phyloP scores from a whole-genome alignment of 1,140 invertebrate species.

The Platyura marginata region DNA sequence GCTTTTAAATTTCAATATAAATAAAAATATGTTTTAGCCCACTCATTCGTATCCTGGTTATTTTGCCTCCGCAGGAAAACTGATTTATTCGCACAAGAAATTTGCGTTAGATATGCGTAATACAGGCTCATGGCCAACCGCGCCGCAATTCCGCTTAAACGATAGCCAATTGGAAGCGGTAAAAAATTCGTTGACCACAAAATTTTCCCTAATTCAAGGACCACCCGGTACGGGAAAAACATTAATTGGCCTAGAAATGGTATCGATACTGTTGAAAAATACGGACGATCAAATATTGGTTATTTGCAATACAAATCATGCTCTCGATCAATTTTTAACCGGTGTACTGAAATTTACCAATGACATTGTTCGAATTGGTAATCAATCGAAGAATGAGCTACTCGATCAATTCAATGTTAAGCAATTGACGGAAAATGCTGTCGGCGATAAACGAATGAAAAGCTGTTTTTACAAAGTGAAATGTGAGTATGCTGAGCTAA shows the following conservation, averaged over 20 bases:
- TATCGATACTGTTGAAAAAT: conserved; percentile 36
- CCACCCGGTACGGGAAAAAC: conserved; percentile 71
- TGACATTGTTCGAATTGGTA: conserved; percentile 51
- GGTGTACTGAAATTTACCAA: conserved; percentile 35
- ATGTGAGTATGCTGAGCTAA: conserved; percentile 15
- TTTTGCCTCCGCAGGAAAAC: neutral
- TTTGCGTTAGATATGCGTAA: neutral
- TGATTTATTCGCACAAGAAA: neutral
- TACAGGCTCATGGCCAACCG: conserved; percentile 21
- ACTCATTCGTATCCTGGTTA: no score
- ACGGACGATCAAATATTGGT: conserved; percentile 42
- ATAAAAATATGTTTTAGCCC: no score
- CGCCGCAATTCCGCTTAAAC: conserved; percentile 29
- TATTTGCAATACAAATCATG: conserved; percentile 75
- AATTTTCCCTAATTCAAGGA: conserved; percentile 59
- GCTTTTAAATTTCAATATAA: no score
- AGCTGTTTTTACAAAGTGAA: conserved; percentile 14
- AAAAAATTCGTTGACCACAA: conserved; percentile 33
- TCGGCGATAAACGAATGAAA: conserved; percentile 9
- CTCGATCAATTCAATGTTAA: conserved; percentile 30
- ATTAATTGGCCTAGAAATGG: conserved; percentile 47
- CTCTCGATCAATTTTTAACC: conserved; percentile 76
- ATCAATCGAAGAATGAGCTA: conserved; percentile 39
- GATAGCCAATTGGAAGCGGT: conserved; percentile 37
- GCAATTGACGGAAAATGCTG: conserved; percentile 4